These are phyloP conservation scores for Phoebastria nigripes DNA, from an alignment of 2,797 vertebrate species.

Conservation along the genomic window DNA sequence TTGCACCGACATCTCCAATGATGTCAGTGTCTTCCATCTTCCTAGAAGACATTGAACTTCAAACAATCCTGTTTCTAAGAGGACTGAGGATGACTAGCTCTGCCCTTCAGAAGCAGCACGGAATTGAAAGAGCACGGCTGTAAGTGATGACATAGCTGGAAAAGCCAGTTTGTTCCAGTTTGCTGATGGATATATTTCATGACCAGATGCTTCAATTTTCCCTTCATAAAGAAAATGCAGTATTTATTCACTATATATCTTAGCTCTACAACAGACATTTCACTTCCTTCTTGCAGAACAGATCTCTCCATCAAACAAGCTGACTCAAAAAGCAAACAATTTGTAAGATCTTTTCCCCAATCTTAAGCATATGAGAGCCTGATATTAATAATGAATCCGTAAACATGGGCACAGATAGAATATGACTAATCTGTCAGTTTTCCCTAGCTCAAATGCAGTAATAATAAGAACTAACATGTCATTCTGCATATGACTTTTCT, in stretches of 20 bases:
- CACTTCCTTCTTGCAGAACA: not conserved
- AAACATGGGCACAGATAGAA: not conserved
- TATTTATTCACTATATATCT: not conserved
- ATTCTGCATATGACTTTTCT: not conserved
- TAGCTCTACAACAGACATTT: not conserved
- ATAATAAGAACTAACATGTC: not conserved
- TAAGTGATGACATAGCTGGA: not conserved
- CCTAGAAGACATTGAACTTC: not conserved
- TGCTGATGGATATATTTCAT: not conserved
- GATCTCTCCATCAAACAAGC: not conserved
- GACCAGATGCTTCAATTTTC: not conserved
- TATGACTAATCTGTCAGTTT: not conserved
- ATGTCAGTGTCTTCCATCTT: not conserved
- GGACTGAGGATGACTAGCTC: not conserved
- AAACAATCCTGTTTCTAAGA: not conserved
- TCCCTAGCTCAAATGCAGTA: not conserved
- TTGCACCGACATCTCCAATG: not conserved
- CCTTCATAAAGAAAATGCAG: not conserved
- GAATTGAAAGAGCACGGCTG: rapidly evolving
- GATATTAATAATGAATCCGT: not conserved
- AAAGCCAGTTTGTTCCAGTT: not conserved
- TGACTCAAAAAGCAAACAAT: conserved; percentile 52
- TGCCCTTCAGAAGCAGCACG: not conserved
- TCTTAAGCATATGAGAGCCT: not conserved
- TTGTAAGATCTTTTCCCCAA: not conserved